Evolutionary conservation across 2,797 vertebrate genomes (phyloP).

Genomic region (Allobates femoralis): DNA sequence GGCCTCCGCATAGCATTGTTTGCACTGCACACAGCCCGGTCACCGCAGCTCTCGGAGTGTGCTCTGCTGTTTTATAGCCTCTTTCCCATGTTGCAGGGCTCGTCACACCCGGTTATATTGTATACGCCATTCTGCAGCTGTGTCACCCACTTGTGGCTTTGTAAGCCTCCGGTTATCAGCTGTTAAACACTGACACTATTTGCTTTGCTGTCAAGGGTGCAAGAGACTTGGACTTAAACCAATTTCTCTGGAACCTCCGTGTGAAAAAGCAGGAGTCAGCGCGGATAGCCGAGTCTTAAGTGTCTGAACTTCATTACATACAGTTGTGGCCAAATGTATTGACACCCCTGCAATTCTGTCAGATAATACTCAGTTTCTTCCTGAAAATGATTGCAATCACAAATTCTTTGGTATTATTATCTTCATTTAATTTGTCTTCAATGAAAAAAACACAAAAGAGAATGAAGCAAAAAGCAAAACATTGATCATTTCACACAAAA

Average conservation of each 20-base stretch:
- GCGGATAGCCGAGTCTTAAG: neutral
- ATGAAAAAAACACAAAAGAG: no score
- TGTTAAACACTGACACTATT: constrained; percentile 35
- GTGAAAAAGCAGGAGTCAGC: neutral
- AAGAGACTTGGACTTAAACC: constrained; percentile 19
- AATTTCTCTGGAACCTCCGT: neutral
- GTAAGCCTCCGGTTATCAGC: constrained; percentile 45
- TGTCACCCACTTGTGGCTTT: constrained; percentile 38
- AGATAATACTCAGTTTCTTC: no score
- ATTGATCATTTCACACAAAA: no score
- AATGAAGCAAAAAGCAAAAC: no score
- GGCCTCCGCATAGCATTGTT: neutral
- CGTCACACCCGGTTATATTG: constrained; percentile 36
- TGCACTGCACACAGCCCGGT: neutral
- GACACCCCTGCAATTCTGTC: no score
- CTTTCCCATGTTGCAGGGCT: constrained; percentile 10
- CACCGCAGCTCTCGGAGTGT: neutral
- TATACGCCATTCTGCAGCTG: constrained; percentile 11
- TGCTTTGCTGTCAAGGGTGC: constrained; percentile 25
- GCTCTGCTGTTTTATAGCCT: neutral
- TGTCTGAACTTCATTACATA: no score
- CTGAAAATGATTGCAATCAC: no score
- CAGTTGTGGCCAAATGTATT: no score
- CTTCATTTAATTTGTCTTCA: no score
- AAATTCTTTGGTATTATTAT: no score